phyloP scores from a whole-genome alignment of 23 tunicate genomes.

The Botrylloides violaceus region DNA sequence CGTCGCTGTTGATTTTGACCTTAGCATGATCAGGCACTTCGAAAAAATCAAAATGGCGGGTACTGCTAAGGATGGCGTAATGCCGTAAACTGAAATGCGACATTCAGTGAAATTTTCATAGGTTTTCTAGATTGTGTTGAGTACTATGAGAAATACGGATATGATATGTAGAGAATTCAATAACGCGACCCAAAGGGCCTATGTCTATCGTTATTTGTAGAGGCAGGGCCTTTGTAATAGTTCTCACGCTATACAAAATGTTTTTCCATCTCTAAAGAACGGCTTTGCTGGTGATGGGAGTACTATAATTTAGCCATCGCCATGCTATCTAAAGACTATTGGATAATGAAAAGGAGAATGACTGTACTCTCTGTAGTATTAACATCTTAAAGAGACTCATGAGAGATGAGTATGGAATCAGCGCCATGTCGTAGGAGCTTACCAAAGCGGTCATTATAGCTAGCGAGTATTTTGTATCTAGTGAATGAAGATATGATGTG shows the following conservation, averaged over 20 bases:
- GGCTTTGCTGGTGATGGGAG: neutral
- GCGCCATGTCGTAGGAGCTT: neutral
- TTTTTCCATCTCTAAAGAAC: neutral
- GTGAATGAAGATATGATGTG: neutral
- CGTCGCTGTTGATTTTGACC: too few relatives aligned
- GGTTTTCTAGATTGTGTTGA: too few relatives aligned
- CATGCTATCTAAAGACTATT: too few relatives aligned
- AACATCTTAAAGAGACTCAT: too few relatives aligned
- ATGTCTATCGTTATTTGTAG: neutral
- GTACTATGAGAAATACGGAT: too few relatives aligned
- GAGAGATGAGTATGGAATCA: neutral
- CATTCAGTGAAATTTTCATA: too few relatives aligned
- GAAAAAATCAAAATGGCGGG: too few relatives aligned
- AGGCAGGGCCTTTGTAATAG: neutral
- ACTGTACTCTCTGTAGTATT: too few relatives aligned
- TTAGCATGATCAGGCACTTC: too few relatives aligned
- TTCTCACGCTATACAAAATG: constrained; percentile 13
- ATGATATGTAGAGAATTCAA: neutral
- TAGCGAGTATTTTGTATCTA: neutral
- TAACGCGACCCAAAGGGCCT: constrained; percentile 2
- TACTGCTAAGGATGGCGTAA: too few relatives aligned
- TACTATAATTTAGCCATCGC: neutral
- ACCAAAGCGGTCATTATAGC: neutral
- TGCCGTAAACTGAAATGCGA: too few relatives aligned
- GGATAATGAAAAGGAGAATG: too few relatives aligned